A percentile compares a stretch with the other conserved stretches of the same genome.
These are phyloP conservation scores for Drosophila kohkoa DNA, from an alignment of 1,140 invertebrate species.

Conservation along the genomic window DNA sequence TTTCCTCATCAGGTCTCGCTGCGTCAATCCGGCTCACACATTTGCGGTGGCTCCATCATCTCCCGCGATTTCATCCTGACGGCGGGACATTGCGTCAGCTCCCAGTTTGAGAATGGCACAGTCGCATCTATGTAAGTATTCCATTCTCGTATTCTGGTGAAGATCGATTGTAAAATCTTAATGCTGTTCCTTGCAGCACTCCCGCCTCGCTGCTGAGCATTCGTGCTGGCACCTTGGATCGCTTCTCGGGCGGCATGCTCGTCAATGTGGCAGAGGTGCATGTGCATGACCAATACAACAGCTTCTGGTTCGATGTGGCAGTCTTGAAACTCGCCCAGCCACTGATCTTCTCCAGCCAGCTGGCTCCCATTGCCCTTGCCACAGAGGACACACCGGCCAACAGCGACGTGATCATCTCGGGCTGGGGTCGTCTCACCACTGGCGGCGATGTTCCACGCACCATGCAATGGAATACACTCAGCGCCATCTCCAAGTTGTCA, in stretches of 20 bases:
- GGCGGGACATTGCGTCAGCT: constrained; percentile 86
- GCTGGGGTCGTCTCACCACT: constrained; percentile 85
- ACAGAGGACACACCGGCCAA: constrained; percentile 52
- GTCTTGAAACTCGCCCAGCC: constrained; percentile 79
- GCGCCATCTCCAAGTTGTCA: constrained; percentile 22
- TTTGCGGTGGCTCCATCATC: constrained; percentile 87
- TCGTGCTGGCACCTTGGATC: constrained; percentile 50
- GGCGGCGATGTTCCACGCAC: constrained; percentile 55
- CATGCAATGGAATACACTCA: constrained; percentile 58
- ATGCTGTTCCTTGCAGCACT: constrained; percentile 17
- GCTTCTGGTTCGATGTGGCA: constrained; percentile 85
- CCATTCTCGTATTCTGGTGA: too few species aligned
- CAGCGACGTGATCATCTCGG: constrained; percentile 73
- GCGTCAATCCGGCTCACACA: constrained; percentile 72
- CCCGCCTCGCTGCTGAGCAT: constrained; percentile 40
- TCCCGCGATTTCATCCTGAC: constrained; percentile 85
- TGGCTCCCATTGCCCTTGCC: constrained; percentile 73
- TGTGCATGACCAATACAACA: constrained; percentile 80
- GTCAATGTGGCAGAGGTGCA: constrained; percentile 34
- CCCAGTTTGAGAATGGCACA: constrained; percentile 24
- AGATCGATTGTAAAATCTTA: background rate
- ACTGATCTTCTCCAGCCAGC: constrained; percentile 70
- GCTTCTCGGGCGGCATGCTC: constrained; percentile 53
- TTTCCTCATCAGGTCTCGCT: constrained; percentile 86
- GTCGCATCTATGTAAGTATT: constrained; percentile 41